phyloP scores from a whole-genome alignment of 2,888 invertebrate species.

The Theretra japonica region DNA sequence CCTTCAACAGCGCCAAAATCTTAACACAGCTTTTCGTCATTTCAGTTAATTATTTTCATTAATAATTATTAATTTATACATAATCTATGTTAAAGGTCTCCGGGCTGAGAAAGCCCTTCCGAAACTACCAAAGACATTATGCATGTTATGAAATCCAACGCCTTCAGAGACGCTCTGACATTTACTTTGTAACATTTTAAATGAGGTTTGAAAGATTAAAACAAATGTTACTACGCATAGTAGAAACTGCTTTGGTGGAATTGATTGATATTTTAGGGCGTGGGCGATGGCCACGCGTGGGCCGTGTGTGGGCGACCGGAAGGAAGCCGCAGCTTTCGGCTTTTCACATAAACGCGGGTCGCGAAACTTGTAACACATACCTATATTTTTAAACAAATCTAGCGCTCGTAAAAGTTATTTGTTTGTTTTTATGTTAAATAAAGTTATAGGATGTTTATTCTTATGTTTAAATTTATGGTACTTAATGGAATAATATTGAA shows the following conservation, averaged over 20 bases:
- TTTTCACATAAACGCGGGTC: conserved; percentile 36
- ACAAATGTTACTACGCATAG: conserved; percentile 56
- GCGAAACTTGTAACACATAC: conserved; percentile 28
- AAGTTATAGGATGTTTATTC: not conserved
- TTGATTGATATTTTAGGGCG: conserved; percentile 69
- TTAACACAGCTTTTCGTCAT: too few species aligned
- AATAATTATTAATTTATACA: not conserved
- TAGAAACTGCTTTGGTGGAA: conserved; percentile 66
- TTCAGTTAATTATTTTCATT: too few species aligned
- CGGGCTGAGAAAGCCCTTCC: not conserved
- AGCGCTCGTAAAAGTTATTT: not conserved
- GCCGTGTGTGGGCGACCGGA: conserved; percentile 77
- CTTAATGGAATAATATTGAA: too few species aligned
- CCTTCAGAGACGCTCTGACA: conserved; percentile 7
- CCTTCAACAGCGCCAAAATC: too few species aligned
- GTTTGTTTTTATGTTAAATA: not conserved
- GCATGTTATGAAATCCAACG: not conserved
- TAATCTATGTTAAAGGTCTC: not conserved
- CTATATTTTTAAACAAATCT: not conserved
- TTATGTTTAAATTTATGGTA: too few species aligned
- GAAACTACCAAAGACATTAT: not conserved
- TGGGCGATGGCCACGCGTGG: conserved; percentile 59
- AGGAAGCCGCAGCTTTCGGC: conserved; percentile 72
- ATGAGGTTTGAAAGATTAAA: conserved; percentile 33
- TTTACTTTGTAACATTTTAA: conserved; percentile 15